phyloP scores from a whole-genome alignment of 2,888 invertebrate species.

The Tuberolachnus salignus region DNA sequence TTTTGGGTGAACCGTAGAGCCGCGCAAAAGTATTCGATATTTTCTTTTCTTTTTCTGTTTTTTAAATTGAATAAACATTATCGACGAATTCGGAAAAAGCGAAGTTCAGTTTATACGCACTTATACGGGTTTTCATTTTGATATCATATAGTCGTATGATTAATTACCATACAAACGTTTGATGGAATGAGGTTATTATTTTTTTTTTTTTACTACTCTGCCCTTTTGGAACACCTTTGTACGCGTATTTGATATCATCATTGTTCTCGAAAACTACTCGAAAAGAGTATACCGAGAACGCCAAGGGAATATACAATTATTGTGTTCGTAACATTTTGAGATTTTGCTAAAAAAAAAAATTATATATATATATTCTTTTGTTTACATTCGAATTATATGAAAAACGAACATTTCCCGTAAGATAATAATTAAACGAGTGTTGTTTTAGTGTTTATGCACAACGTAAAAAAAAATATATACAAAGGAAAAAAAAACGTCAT shows the following conservation, averaged over 20 bases:
- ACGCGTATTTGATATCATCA: background rate
- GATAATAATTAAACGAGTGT: conserved; percentile 2
- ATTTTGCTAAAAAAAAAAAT: conserved; percentile 8
- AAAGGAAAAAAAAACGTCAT: too few species aligned
- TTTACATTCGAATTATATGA: background rate
- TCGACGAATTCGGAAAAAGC: too few species aligned
- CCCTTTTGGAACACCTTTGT: conserved; percentile 11
- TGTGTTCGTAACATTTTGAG: conserved; percentile 1
- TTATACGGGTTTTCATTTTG: too few species aligned
- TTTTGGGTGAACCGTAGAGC: too few species aligned
- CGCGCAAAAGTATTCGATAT: too few species aligned
- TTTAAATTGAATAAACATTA: too few species aligned
- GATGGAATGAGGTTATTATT: too few species aligned
- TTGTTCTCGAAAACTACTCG: conserved; percentile 18
- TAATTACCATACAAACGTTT: too few species aligned
- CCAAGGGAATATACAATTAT: background rate
- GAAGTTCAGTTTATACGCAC: too few species aligned
- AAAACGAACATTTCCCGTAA: background rate
- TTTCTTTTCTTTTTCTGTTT: too few species aligned
- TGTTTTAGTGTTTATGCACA: background rate
- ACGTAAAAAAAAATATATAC: background rate
- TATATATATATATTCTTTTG: background rate
- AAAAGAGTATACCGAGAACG: background rate
- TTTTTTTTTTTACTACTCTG: too few species aligned
- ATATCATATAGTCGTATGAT: too few species aligned